Evolutionary conservation across 2,797 vertebrate species (phyloP).

Genomic region (Numenius phaeopus): DNA sequence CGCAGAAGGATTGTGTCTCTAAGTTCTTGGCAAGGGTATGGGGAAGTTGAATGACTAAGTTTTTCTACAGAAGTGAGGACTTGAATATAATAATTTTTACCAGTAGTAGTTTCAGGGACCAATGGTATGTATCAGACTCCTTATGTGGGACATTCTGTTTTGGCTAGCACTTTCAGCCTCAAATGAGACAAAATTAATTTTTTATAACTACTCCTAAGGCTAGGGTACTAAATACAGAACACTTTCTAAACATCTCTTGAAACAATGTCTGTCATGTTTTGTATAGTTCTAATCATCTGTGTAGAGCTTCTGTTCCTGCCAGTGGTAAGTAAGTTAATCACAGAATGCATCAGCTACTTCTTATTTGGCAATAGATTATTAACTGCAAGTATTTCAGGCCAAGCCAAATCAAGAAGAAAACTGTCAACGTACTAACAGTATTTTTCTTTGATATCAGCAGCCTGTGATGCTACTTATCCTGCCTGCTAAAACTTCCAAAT

Average conservation of each 20-base stretch:
- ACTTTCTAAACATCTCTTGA: not conserved
- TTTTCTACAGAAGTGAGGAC: not conserved
- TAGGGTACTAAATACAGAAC: not conserved
- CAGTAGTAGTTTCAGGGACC: not conserved
- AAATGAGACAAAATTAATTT: not conserved
- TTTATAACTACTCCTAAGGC: not conserved
- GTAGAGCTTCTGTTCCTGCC: not conserved
- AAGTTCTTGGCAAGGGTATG: not conserved
- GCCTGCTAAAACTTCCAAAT: not conserved
- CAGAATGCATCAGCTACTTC: not conserved
- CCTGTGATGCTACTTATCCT: not conserved
- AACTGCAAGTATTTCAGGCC: not conserved
- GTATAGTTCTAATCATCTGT: not conserved
- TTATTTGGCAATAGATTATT: not conserved
- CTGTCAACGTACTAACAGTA: not conserved
- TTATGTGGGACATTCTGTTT: too few species aligned
- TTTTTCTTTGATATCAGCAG: not conserved
- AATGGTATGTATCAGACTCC: not conserved
- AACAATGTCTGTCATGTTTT: not conserved
- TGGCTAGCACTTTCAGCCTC: not conserved
- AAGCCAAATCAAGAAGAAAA: not conserved
- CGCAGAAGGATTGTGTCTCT: not conserved
- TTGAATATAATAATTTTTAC: not conserved
- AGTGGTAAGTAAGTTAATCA: not conserved
- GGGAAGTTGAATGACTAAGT: not conserved